Evolutionary conservation across 2,797 vertebrate species (phyloP), one percentile per base, ranked within the genome.

Genomic region (Hoplostethus mediterraneus): DNA sequence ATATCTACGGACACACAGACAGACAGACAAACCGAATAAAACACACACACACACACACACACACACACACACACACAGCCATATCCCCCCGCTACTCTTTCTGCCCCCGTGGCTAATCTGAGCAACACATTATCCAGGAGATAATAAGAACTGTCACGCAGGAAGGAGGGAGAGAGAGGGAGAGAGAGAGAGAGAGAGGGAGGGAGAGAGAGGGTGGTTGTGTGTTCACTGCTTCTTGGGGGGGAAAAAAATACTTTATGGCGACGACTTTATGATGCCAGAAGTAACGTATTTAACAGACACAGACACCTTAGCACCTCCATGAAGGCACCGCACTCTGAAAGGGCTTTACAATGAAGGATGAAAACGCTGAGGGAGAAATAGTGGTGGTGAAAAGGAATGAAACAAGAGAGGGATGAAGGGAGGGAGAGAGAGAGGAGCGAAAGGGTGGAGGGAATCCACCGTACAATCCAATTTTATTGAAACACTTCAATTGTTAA

Each of bases 81-180:
- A 66, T 69, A 75, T 81, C 21, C 21, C 21, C 60, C 57, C 57
- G 69, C 77, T 75, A 61, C 81, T 60, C 55, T 6, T 40, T 73
- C 71, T 74, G 82, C 61, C 75, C 73, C 72, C 53, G 13, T 75
- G 58, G 75, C 84, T 85, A 89, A 90, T 85, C 80, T 81, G 65
- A 80, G 73, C 79, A 80, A 84, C 38, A 79, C 84, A 84, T 87
- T 90, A 90, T 85, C 81, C 47, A 67, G 61, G 80, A 87, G 83
- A 86, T 92, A 89, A 87, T 85, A 79, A 70, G 73, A 87, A 67
- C 67, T 87, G 87, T 90, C 84, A 88, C 84, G 77, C 72, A 67
- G 60, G 81, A 80, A 83, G 55, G 66, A 75, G 54, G 65, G 65
- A 67, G 67, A 33, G 17, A 55, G 38, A 12, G 38, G 49, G 54